Percentiles rank a stretch among this genome's conserved stretches.
phyloP scores from a whole-genome alignment of 2,113 vertebrate genomes.

The Beaufortia kweichowensis region DNA sequence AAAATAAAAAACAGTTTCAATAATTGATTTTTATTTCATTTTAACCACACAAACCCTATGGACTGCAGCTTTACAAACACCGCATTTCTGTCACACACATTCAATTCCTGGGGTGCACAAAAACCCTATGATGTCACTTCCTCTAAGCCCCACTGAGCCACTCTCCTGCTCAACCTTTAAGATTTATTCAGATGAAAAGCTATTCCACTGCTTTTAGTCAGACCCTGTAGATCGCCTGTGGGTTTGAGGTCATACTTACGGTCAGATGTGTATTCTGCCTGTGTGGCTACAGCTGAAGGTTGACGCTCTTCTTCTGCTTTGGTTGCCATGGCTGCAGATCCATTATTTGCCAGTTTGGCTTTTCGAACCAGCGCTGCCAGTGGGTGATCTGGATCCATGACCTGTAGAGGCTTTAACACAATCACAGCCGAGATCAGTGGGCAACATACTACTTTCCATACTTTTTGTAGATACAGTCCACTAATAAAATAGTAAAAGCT shows the following conservation, averaged over 20 bases:
- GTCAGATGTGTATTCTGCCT: constrained; percentile 83
- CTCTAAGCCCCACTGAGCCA: no score
- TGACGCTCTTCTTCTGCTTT: constrained; percentile 69
- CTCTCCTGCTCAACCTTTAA: no score
- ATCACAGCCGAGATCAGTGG: constrained; percentile 5
- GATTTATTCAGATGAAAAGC: no score
- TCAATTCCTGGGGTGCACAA: no score
- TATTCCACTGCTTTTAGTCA: neutral
- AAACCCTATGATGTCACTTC: no score
- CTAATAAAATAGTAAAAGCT: neutral
- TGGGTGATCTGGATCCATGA: constrained; percentile 96
- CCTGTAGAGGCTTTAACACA: constrained; percentile 84
- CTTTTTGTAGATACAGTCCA: neutral
- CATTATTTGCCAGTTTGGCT: constrained; percentile 85
- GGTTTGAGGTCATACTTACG: constrained; percentile 77
- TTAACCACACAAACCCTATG: no score
- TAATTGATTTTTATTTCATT: no score
- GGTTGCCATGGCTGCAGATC: constrained; percentile 61
- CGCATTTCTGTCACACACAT: no score
- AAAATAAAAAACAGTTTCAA: no score
- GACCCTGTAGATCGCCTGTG: neutral
- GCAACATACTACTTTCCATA: neutral
- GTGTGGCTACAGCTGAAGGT: constrained; percentile 60
- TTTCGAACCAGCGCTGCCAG: constrained; percentile 89
- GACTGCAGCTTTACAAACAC: no score